Conservation (phyloP, 2,113 vertebrate species). For the Nymphicus hollandicus region DNA sequence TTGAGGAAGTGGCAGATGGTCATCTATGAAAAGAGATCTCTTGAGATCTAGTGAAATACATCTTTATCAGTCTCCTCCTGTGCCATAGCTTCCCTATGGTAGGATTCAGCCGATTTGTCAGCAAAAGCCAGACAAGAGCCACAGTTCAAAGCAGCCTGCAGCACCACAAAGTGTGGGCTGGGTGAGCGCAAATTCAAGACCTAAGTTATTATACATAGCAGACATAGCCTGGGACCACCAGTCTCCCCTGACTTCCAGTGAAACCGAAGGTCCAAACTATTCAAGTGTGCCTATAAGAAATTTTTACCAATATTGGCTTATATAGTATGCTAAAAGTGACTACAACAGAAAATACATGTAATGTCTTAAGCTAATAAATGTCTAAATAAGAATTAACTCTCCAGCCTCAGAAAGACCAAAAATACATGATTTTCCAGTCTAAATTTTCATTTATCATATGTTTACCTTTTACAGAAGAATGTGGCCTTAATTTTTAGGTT, state of each 20-base stretch:
- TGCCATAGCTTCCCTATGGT: not conserved
- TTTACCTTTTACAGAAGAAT: not conserved
- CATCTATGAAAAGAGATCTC: not conserved
- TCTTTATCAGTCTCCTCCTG: not conserved
- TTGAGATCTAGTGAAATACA: not conserved
- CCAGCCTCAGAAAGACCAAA: not conserved
- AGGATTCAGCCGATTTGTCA: not conserved
- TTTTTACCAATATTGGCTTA: not conserved
- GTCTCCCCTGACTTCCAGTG: not conserved
- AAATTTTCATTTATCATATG: not conserved
- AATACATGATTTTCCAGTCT: not conserved
- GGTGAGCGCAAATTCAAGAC: not conserved
- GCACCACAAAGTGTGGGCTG: not conserved
- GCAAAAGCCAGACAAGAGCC: not conserved
- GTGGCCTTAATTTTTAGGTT: not conserved
- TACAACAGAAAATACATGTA: not conserved
- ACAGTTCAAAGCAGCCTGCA: not conserved
- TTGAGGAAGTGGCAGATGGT: not conserved
- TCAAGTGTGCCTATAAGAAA: not conserved
- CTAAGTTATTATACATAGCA: not conserved
- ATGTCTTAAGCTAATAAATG: not conserved
- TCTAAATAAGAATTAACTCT: not conserved
- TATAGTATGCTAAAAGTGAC: not conserved
- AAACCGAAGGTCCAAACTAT: not conserved
- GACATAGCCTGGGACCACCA: not conserved